Percentiles rank a stretch among this genome's conserved stretches.
Conservation (phyloP, 2,888 invertebrate species). For the Mylabris sibirica region DNA sequence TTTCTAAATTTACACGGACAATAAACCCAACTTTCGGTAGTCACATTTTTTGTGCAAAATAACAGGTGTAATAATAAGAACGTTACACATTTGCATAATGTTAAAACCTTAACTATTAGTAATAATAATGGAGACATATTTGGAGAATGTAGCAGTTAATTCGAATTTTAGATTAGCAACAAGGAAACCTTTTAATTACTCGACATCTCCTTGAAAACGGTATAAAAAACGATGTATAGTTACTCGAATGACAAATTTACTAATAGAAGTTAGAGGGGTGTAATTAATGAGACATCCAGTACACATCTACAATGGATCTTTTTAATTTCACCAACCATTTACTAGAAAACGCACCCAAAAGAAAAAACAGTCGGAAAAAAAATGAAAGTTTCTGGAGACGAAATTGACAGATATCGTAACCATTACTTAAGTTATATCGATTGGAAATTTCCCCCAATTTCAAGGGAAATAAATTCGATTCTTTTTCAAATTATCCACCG, state of each 20-base stretch:
- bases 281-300: neutral
- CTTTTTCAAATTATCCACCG: neutral
- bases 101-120: no score
- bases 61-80: no score
- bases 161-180: no score
- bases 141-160: no score
- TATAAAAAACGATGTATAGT: neutral
- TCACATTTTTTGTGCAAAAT: no score
- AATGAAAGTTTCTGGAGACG: neutral
- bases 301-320: neutral
- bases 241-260: neutral
- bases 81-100: no score
- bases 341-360: neutral
- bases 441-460: slow-evolving; percentile 6
- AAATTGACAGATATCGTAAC: neutral
- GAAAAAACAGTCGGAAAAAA: neutral
- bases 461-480: neutral
- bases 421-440: slow-evolving; percentile 8
- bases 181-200: no score
- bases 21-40: no score
- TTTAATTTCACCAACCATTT: slow-evolving; percentile 11
- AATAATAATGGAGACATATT: no score
- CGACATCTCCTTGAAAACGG: neutral
- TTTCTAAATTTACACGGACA: no score
- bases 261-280: neutral